Conservation (phyloP, 2,113 vertebrate species). For the Cyprinus carpio region DNA sequence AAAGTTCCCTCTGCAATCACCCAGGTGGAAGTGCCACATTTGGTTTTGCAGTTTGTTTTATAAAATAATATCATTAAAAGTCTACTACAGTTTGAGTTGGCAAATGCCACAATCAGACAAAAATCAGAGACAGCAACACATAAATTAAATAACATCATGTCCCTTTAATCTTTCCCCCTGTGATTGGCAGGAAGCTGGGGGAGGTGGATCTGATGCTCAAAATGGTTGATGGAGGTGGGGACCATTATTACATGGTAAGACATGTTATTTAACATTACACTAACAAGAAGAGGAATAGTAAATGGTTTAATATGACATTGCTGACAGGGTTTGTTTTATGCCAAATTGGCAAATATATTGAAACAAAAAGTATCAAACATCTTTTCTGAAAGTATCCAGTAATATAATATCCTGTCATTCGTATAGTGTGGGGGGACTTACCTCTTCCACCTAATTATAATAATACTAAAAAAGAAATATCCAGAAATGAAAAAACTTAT, state of each 20-base stretch:
- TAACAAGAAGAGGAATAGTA: not conserved
- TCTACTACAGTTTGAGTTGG: not conserved
- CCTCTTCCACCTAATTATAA: no score
- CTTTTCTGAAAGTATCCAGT: no score
- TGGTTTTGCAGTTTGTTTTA: not conserved
- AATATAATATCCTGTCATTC: no score
- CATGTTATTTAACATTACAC: not conserved
- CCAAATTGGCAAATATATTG: not conserved
- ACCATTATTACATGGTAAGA: conserved; percentile 78
- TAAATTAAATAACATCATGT: not conserved
- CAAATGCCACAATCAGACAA: not conserved
- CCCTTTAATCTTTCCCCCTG: not conserved
- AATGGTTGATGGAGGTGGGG: conserved; percentile 80
- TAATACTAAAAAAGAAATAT: no score
- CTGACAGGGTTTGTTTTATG: not conserved
- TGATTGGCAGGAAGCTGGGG: conserved; percentile 77
- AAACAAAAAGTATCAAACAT: not conserved
- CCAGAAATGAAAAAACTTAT: no score
- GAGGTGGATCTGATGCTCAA: conserved; percentile 83
- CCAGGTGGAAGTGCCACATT: not conserved
- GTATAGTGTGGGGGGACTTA: no score
- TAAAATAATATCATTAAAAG: not conserved
- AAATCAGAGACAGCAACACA: not conserved
- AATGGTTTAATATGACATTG: no score
- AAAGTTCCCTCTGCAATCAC: not conserved